Percentiles rank a stretch among this genome's conserved stretches.
Conservation (phyloP, 2,888 invertebrate genomes). For the Hydrotaea cyrtoneurina region DNA sequence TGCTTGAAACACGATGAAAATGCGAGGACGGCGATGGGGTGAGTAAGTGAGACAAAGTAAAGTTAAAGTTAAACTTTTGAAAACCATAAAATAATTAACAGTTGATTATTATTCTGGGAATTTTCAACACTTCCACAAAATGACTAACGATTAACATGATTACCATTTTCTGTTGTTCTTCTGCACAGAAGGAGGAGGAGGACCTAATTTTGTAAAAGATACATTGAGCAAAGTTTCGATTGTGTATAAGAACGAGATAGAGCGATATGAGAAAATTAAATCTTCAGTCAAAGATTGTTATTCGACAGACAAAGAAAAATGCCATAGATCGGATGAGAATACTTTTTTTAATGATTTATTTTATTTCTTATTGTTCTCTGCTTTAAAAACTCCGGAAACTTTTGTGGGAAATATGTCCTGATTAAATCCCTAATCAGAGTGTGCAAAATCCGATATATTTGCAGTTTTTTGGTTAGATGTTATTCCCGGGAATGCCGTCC, state of each 20-base stretch:
- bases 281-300: too few species aligned
- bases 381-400: too few species aligned
- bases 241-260: not conserved
- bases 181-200: not conserved
- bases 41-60: conserved; percentile 56
- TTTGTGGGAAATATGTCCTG: too few species aligned
- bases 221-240: not conserved
- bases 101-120: conserved; percentile 80
- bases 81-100: conserved; percentile 81
- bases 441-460: too few species aligned
- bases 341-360: too few species aligned
- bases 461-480: too few species aligned
- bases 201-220: conserved; percentile 14
- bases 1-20: not conserved
- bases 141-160: conserved; percentile 55
- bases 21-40: not conserved
- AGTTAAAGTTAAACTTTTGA: conserved; percentile 74
- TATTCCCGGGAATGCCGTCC: too few species aligned
- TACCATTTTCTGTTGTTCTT: not conserved
- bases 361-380: too few species aligned
- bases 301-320: too few species aligned
- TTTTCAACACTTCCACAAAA: conserved; percentile 69
- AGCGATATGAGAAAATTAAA: too few species aligned
- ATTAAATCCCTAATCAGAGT: too few species aligned
- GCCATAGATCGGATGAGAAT: too few species aligned